Evolutionary conservation across 1,140 invertebrate species (phyloP).

Genomic region (Papilio dardanus): DNA sequence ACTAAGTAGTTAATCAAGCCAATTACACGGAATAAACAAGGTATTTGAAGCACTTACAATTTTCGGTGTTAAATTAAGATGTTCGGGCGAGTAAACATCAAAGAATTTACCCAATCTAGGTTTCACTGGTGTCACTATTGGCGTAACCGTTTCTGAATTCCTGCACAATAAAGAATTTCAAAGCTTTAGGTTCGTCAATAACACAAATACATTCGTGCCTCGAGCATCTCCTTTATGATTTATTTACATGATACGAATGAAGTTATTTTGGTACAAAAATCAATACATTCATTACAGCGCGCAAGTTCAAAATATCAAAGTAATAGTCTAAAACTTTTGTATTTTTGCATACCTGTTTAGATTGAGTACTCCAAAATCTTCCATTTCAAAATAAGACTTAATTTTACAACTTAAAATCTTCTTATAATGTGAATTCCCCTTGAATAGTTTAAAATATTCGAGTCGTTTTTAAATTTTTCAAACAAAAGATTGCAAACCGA

Average conservation of each 20-base stretch:
- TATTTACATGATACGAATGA: constrained; percentile 78
- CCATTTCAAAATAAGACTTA: constrained; percentile 44
- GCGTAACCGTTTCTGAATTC: constrained; percentile 48
- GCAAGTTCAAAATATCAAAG: constrained; percentile 67
- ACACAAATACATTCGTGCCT: constrained; percentile 30
- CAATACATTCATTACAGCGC: constrained; percentile 76
- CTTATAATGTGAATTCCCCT: not conserved
- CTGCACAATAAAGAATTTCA: constrained; percentile 1
- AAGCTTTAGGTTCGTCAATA: not conserved
- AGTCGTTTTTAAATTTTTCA: constrained; percentile 14
- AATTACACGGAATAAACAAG: constrained; percentile 35
- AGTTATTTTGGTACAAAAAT: constrained; percentile 79
- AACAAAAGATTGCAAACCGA: constrained; percentile 26
- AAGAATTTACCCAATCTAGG: constrained; percentile 69
- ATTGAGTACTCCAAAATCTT: constrained; percentile 48
- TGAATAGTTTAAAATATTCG: not conserved
- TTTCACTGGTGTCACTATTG: constrained; percentile 62
- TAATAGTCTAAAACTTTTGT: constrained; percentile 40
- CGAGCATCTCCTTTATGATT: constrained; percentile 70
- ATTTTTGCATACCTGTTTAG: constrained; percentile 55
- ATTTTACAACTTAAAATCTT: not conserved
- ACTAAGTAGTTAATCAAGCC: constrained; percentile 2
- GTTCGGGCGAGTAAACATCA: constrained; percentile 74
- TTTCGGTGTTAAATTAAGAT: constrained; percentile 75
- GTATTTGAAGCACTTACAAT: constrained; percentile 58